phyloP scores from a whole-genome alignment of 2,113 vertebrate species.

The Dromiciops gliroides region DNA sequence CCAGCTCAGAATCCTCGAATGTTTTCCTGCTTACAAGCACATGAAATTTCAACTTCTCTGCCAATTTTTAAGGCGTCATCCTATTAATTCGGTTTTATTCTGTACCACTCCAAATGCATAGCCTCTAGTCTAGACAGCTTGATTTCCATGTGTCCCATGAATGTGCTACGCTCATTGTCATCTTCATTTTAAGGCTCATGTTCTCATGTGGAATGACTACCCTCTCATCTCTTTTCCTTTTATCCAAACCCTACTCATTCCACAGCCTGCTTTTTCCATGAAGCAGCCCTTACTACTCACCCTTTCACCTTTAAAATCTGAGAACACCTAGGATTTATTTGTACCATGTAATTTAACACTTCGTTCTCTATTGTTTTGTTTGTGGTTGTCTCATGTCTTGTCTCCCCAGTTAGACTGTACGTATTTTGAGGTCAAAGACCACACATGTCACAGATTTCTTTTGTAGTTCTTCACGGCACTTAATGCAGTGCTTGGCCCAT shows the following conservation, averaged over 20 bases:
- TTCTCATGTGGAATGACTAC: background rate
- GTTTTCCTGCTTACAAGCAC: background rate
- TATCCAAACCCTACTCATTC: accelerated
- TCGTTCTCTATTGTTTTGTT: background rate
- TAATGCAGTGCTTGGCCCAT: slow-evolving; percentile 66
- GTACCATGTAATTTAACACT: background rate
- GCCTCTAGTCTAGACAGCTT: background rate
- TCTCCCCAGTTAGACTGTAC: background rate
- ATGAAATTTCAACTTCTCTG: background rate
- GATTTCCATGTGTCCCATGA: background rate
- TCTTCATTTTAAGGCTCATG: background rate
- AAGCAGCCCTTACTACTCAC: background rate
- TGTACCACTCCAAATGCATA: background rate
- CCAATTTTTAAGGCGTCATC: background rate
- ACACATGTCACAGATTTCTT: slow-evolving; percentile 38
- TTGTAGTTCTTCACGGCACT: slow-evolving; percentile 42
- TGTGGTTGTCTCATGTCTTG: background rate
- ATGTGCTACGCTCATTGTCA: background rate
- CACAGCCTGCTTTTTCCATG: background rate
- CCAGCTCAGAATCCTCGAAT: background rate
- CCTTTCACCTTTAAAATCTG: background rate
- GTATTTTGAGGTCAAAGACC: slow-evolving; percentile 52
- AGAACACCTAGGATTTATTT: background rate
- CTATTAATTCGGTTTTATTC: background rate
- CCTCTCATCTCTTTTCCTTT: background rate